A percentile compares a stretch with the other conserved stretches of the same genome.
Conservation (phyloP, 2,113 vertebrate genomes). For the Petromus typicus region DNA sequence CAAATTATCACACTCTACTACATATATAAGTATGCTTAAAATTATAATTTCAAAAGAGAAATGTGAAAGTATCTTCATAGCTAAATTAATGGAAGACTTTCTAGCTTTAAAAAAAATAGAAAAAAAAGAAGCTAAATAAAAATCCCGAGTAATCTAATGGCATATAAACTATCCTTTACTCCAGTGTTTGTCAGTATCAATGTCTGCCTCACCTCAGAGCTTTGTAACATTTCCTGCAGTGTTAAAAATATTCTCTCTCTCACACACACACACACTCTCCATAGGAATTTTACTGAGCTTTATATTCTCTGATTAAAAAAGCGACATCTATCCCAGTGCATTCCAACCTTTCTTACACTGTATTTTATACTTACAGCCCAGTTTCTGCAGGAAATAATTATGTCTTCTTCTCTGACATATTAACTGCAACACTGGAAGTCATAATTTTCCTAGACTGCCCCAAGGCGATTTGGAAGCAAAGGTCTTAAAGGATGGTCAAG, state of each 20-base stretch:
- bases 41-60: background rate
- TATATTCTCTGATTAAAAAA: background rate
- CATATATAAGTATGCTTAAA: background rate
- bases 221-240: background rate
- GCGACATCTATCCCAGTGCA: background rate
- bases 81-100: background rate
- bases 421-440: constrained; percentile 5
- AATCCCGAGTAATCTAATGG: background rate
- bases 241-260: background rate
- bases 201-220: background rate
- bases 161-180: background rate
- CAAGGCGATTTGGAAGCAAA: constrained; percentile 28
- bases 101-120: background rate
- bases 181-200: background rate
- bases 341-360: background rate
- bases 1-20: too few relatives aligned
- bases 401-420: constrained; percentile 32
- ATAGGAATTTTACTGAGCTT: background rate
- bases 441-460: constrained; percentile 39
- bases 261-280: background rate
- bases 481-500: constrained; percentile 7
- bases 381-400: constrained; percentile 44
- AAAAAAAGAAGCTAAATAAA: background rate
- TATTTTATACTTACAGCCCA: constrained; percentile 13
- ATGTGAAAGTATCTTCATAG: background rate